Conservation (phyloP, 2,113 vertebrate species). For the Felis chaus region DNA sequence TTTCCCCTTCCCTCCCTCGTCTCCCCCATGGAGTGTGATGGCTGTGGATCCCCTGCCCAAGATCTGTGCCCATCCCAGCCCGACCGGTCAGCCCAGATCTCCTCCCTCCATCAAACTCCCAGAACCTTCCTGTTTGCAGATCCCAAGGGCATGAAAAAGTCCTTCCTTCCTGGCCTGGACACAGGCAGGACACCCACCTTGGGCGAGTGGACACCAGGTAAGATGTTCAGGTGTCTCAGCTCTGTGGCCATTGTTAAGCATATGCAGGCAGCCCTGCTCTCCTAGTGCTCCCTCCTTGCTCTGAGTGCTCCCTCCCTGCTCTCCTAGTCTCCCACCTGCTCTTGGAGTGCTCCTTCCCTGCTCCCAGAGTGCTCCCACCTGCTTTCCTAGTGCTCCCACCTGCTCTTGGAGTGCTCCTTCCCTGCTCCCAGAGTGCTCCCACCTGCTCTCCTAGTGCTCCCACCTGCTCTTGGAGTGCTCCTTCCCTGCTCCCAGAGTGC, state of each 20-base stretch:
- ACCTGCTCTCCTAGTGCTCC: neutral
- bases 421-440: neutral
- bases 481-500: no score
- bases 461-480: neutral
- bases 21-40: fast-evolving
- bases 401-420: neutral
- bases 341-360: neutral
- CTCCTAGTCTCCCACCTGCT: neutral
- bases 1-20: fast-evolving
- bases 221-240: neutral
- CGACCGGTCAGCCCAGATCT: neutral
- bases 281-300: neutral
- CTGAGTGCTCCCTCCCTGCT: neutral
- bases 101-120: no score
- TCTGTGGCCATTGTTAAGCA: neutral
- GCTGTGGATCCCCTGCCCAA: neutral
- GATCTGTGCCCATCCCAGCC: no score
- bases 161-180: neutral
- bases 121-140: neutral
- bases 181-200: no score
- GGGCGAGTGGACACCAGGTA: no score
- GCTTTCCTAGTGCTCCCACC: neutral
- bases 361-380: neutral
- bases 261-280: neutral
- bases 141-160: fast-evolving